Percentiles rank a stretch among this genome's conserved stretches.
These are phyloP conservation scores for Streptopelia turtur DNA, from an alignment of 2,797 vertebrate genomes.

Conservation along the genomic window DNA sequence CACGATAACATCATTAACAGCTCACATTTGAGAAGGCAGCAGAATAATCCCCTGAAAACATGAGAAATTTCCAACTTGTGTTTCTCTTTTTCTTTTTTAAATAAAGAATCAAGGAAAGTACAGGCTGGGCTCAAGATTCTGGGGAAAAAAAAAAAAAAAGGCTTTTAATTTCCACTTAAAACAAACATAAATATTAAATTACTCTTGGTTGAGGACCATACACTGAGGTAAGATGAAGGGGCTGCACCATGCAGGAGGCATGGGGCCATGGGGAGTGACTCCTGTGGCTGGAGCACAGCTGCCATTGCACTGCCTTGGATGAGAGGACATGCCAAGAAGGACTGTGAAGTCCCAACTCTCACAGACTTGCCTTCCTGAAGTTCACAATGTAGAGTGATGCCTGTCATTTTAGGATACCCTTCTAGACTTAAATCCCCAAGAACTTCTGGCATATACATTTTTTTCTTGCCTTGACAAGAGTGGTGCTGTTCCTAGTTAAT, in stretches of 20 bases:
- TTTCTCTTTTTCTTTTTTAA: not conserved
- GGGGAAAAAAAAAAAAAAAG: not conserved
- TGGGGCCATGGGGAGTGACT: not conserved
- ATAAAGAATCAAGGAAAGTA: not conserved
- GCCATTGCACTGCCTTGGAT: not conserved
- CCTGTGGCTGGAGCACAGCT: not conserved
- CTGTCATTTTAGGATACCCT: not conserved
- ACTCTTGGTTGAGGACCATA: not conserved
- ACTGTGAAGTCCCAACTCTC: not conserved
- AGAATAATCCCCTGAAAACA: not conserved
- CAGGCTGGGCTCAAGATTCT: not conserved
- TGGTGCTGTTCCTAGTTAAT: not conserved
- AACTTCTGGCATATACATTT: not conserved
- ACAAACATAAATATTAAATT: not conserved
- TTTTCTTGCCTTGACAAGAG: not conserved
- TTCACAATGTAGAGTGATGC: not conserved
- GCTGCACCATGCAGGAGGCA: rapidly evolving
- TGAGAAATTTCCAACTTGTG: not conserved
- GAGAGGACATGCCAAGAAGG: not conserved
- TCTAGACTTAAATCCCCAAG: not conserved
- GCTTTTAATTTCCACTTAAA: not conserved
- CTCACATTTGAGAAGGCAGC: not conserved
- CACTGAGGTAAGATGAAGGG: not conserved
- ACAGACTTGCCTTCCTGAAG: not conserved
- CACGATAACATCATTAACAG: not conserved